phyloP scores from a whole-genome alignment of 2,113 vertebrate species.

The Donacobius atricapilla region DNA sequence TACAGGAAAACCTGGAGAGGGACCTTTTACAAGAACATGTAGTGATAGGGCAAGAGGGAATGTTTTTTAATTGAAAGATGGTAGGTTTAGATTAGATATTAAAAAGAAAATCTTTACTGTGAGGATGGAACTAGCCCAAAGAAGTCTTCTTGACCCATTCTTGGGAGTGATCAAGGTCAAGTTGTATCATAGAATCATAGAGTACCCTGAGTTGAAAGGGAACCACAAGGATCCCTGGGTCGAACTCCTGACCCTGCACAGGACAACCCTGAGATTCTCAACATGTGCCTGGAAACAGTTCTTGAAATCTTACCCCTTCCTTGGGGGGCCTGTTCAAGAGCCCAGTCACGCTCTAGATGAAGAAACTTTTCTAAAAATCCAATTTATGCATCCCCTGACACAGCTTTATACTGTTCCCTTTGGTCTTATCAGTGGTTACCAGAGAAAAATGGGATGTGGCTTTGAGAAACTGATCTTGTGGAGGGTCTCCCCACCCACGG shows the following conservation, averaged over 20 bases:
- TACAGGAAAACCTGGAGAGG: not conserved
- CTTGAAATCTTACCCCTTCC: not conserved
- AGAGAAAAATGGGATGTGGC: not conserved
- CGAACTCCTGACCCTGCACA: not conserved
- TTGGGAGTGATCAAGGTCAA: not conserved
- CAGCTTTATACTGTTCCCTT: not conserved
- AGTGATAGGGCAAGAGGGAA: not conserved
- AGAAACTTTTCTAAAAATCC: not conserved
- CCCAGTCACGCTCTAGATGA: not conserved
- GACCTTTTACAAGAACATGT: accelerated
- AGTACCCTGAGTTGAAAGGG: not conserved
- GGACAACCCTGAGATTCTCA: not conserved
- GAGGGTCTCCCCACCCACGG: not conserved
- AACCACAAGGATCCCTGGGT: not conserved
- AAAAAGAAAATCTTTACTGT: not conserved
- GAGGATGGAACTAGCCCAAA: not conserved
- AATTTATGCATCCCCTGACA: not conserved
- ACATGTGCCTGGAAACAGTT: not conserved
- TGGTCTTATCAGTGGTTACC: not conserved
- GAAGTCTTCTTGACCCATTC: not conserved
- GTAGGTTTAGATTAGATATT: not conserved
- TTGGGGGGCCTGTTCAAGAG: not conserved
- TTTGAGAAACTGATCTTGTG: not conserved
- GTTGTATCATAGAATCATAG: not conserved
- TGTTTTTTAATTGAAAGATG: not conserved